Evolutionary conservation across 1,140 invertebrate genomes (phyloP), one percentile per base, ranked within the genome.

Genomic region (Sinonovacula constricta): DNA sequence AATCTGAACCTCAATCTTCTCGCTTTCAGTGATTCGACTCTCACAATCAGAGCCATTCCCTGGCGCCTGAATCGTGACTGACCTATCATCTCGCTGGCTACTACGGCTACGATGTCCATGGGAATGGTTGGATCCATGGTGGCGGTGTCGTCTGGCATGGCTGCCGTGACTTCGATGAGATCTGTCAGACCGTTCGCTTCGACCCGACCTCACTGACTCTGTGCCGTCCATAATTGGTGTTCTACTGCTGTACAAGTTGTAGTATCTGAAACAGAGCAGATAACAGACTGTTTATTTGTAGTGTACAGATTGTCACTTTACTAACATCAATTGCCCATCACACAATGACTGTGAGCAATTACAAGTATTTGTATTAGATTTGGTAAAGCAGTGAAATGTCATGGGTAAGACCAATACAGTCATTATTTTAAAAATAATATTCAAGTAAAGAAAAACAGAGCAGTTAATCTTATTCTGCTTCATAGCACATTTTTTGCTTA

Each of bases 1-100:
- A 80, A 98, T 97, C 91, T 97, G 96, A 59, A 98, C 96, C 94
- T 88, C 3, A 93, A 95, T 91, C 93, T 93, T 5, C 93, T 93
- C 95, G 95, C 95, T 81, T 85, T 89, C 70, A 18, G 59, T 65
- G 10, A 80, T 67, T 14, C 70, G 72, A 24, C 80, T 84, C 12
- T 87, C 86, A 65, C 88, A 74, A 14, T 86, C 87, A 0, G 85
- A 83, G 69, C 86, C 87, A 72, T 87, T 87, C 3, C 86, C 86
- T 18, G 86, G 88, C 62, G 81, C 83, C 79, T 85, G 87, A 62
- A 88, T 91, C n/a, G 85, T 87, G 18, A 88, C 86, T 3, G 90
- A 89, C 1, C 89, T 82, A 31, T 91, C 88, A 49, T 88, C 87
- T 76, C 88, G 66, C 1, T 79, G 36, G 22, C 76, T 53, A 36